Evolutionary conservation across 2,797 vertebrate species (phyloP), one percentile per base, ranked within the genome.

Genomic region (Sebastes trivittatus): DNA sequence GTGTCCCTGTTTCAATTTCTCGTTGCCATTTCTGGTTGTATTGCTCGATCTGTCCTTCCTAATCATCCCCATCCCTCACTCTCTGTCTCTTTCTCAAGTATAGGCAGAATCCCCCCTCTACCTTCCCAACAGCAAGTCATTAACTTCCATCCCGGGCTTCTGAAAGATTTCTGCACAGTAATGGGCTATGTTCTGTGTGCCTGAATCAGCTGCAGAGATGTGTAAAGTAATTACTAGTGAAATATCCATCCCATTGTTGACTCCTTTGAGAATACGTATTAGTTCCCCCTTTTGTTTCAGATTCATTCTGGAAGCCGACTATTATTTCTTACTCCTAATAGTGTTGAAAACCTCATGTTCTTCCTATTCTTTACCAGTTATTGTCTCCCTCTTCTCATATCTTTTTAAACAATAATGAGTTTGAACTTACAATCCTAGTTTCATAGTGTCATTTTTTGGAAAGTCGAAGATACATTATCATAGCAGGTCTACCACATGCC

Each of bases 221-320:
- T 81, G 75, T 89, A 83, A 81, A 89, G 84, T 85, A 89, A 90
- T 90, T 89, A 89, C 85, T 65, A 72, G 77, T 77, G 78, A 90
- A 89, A 87, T 83, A 89, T 78, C 79, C 74, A 77, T 89, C 82
- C 72, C 42, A 34, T 75, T 85, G 88, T 92, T 81, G 82, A 87
- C 81, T 90, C 76, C 82, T 86, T 85, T 82, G 76, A 88, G 83
- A 85, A 85, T 83, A 84, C 61, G 3, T 87, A 85, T 92, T 86
- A 87, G 77, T 84, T 80, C 74, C 65, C 34, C 65, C 83, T 76
- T 85, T 90, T 87, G 75, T 80, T 78, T 86, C 79, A 69, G 80
- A 87, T 86, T 78, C 74, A 88, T 84, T 86, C 46, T 59, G 80
- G 71, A 89, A 79, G 76, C 61, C 13, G 32, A 32, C 49, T 59